Evolutionary conservation across 2,113 vertebrate species (phyloP), one percentile per base, ranked within the genome.

Genomic region (Chinchilla lanigera): DNA sequence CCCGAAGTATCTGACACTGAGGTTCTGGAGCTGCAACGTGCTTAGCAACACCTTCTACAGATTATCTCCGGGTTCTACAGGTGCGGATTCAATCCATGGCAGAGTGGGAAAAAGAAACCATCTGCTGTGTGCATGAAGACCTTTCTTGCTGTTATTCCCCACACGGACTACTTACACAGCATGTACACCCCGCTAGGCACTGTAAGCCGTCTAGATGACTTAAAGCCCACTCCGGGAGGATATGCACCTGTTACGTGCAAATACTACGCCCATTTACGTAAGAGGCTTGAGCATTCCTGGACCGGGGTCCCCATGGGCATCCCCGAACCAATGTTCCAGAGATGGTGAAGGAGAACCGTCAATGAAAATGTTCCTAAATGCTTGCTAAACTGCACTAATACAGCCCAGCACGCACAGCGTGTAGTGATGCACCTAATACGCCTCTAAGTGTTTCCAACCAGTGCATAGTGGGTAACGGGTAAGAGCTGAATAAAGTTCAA

Each of bases 361-460:
- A 56, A 13, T 20, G 52, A 13, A 20, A 24, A 82, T 12, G 5
- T 24, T 28, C 38, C 26, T 4, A 6, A 47, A 19, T 9, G 58
- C 26, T 9, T 63, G 58, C 16, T 33, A 35, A 56, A 84, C 0
- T 73, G 50, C 50, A 60, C 81, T 47, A 63, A 30, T 30, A 63
- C 61, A 14, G 5, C 17, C 7, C 50, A 2, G 67, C 16, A 33
- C 11, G 2, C 3, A 9, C 0, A 6, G 28, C 7, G 30, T 1
- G 2, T 3, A 30, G 16, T 0, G 13, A 22, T n/a, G 0, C 16
- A 58, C 5, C 6, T 5, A 35, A 10, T 2, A 5, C n/a, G 0
- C 26, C 8, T 63, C 78, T 24, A 19, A 69, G 54, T 5, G 22
- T 16, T 44, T 44, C 0, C 5, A 3, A 33, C 4, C 3, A 26